These are phyloP conservation scores for Gymnothorax javanicus DNA, from an alignment of 2,797 vertebrate genomes.

Conservation along the genomic window DNA sequence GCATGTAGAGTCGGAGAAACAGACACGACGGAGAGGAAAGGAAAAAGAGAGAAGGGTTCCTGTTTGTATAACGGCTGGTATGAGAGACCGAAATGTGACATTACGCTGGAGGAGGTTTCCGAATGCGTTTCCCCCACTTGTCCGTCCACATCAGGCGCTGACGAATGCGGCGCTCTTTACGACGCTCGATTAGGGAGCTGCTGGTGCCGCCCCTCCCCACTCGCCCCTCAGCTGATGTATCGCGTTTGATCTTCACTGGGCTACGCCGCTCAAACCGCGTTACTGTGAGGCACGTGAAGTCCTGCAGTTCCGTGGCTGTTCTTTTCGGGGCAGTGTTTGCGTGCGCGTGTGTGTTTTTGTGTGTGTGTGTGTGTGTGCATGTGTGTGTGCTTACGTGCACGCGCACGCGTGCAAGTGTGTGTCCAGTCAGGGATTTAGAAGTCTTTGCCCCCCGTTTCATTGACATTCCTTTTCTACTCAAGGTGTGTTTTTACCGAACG, in stretches of 20 bases:
- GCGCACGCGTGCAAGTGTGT: constrained; percentile 37
- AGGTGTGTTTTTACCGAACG: too few species aligned
- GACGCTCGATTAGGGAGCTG: constrained; percentile 44
- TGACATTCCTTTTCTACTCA: constrained; percentile 10
- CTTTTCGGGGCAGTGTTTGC: constrained; percentile 48
- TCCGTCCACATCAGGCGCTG: constrained; percentile 61
- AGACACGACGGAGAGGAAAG: constrained; percentile 19
- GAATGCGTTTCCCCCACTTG: constrained; percentile 53
- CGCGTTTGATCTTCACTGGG: constrained; percentile 73
- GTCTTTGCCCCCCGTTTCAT: constrained; percentile 31
- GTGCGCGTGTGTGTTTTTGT: constrained; percentile 28
- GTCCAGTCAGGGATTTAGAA: not conserved
- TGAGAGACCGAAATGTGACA: constrained; percentile 60
- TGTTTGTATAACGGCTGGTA: constrained; percentile 42
- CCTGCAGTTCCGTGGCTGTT: constrained; percentile 67
- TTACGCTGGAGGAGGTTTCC: constrained; percentile 62
- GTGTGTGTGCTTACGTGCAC: constrained; percentile 44
- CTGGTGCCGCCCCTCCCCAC: constrained; percentile 41
- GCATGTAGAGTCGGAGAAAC: constrained; percentile 36
- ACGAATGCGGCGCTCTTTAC: constrained; percentile 61
- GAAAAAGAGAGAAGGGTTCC: constrained; percentile 21
- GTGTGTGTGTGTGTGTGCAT: constrained; percentile 54
- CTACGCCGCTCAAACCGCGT: constrained; percentile 67
- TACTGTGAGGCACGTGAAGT: constrained; percentile 54
- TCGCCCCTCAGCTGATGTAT: constrained; percentile 65